These are phyloP conservation scores for Ditula angustiorana DNA, from an alignment of 2,888 invertebrate species.

Conservation along the genomic window DNA sequence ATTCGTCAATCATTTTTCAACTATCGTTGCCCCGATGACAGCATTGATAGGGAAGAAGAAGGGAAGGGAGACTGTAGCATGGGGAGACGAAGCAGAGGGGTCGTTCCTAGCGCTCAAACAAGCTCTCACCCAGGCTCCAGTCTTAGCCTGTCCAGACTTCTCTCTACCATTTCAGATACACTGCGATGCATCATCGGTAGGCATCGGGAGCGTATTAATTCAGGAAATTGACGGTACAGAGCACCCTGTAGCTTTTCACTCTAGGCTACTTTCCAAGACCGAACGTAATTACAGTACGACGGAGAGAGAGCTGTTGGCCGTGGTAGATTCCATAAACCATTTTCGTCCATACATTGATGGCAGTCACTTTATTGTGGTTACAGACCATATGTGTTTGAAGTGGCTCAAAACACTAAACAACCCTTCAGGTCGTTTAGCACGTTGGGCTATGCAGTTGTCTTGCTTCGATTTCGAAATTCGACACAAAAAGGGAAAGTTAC, in stretches of 20 bases:
- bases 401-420: slow-evolving; percentile 7
- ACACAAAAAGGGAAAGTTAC: neutral
- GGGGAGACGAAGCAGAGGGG: no score
- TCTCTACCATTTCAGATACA: no score
- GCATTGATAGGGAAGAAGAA: no score
- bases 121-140: no score
- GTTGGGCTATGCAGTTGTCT: slow-evolving; percentile 2
- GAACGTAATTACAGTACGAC: slow-evolving; percentile 18
- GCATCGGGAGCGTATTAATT: no score
- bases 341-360: slow-evolving; percentile 28
- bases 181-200: no score
- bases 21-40: no score
- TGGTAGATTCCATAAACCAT: slow-evolving; percentile 15
- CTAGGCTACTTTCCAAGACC: neutral
- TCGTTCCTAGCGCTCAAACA: no score
- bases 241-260: slow-evolving; percentile 3
- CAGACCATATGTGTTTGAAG: slow-evolving; percentile 11
- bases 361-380: neutral
- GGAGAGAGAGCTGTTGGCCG: slow-evolving; percentile 14
- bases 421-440: slow-evolving; percentile 9
- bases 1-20: no score
- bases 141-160: no score
- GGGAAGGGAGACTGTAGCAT: no score
- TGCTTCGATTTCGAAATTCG: slow-evolving; percentile 5
- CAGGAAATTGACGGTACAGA: neutral